Evolutionary conservation across 2,888 invertebrate genomes (phyloP).

Genomic region (Platycheirus rosarum): DNA sequence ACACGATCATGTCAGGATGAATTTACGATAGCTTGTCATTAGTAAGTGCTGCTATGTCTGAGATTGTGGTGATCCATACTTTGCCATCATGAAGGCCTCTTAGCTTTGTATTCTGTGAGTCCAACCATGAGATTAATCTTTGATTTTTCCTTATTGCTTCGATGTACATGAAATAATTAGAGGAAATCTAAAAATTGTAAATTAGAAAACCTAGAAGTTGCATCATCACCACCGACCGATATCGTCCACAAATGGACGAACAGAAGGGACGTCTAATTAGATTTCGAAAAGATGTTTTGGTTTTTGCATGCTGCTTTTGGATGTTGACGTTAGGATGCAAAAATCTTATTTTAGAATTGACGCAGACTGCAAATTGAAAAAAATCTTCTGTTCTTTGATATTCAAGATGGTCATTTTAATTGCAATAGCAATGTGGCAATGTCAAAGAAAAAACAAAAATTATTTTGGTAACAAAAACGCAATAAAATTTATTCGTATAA

Average conservation of each 20-base stretch:
- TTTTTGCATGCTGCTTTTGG: conserved; percentile 28
- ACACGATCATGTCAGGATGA: conserved; percentile 2
- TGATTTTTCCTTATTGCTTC: background rate
- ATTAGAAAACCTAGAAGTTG: conserved; percentile 1
- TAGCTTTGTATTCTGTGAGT: no score
- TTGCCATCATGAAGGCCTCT: conserved; percentile 8
- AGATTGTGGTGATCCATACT: conserved; percentile 4
- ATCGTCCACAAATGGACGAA: background rate
- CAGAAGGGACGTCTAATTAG: conserved; percentile 53
- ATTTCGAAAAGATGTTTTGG: conserved; percentile 57
- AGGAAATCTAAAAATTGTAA: conserved; percentile 7
- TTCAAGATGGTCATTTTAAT: conserved; percentile 58
- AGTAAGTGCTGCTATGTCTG: background rate
- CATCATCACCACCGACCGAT: conserved; percentile 11
- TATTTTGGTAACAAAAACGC: conserved; percentile 11
- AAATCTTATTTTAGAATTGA: conserved; percentile 65
- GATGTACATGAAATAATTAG: conserved; percentile 2
- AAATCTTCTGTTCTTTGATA: conserved; percentile 58
- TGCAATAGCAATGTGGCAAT: conserved; percentile 45
- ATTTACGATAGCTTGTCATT: background rate
- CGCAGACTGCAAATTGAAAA: conserved; percentile 32
- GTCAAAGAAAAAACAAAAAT: conserved; percentile 27
- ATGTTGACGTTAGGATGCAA: conserved; percentile 44
- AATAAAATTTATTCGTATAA: no score
- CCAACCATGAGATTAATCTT: conserved; percentile 17